Percentiles rank a stretch among this genome's conserved stretches.
These are phyloP conservation scores for Lissonota sp. DNA, from an alignment of 2,888 invertebrate species.

Conservation along the genomic window DNA sequence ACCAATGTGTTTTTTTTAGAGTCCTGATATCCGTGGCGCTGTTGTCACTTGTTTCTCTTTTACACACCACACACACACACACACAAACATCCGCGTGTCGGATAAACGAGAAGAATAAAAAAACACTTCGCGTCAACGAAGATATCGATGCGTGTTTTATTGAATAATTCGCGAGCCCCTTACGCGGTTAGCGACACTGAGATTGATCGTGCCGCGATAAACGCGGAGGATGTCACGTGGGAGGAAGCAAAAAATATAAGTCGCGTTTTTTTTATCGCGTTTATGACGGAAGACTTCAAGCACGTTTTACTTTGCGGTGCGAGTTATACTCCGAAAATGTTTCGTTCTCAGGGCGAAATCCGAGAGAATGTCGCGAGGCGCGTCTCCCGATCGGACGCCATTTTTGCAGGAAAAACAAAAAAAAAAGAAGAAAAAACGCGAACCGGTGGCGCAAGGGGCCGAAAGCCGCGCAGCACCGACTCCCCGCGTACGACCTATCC, in stretches of 20 bases:
- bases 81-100: constrained; percentile 28
- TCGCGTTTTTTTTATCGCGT: neutral
- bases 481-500: constrained; percentile 80
- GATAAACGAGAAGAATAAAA: constrained; percentile 12
- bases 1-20: constrained; percentile 8
- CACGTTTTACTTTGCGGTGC: neutral
- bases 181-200: constrained; percentile 9
- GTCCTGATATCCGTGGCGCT: constrained; percentile 52
- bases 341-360: constrained; percentile 17
- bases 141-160: constrained; percentile 4
- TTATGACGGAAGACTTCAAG: neutral
- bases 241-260: neutral
- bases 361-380: constrained; percentile 71
- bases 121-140: constrained; percentile 9
- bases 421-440: constrained; percentile 59
- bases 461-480: constrained; percentile 41
- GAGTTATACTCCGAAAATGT: constrained; percentile 6
- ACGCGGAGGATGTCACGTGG: neutral
- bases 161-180: constrained; percentile 4
- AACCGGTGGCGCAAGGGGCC: constrained; percentile 65
- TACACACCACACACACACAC: neutral
- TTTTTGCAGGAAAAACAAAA: constrained; percentile 74
- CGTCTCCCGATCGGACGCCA: constrained; percentile 76
- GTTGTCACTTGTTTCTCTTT: constrained; percentile 1
- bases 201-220: constrained; percentile 39